Evolutionary conservation across 2,888 invertebrate genomes (phyloP), one percentile per base, ranked within the genome.

Genomic region (Conistra vaccinii): DNA sequence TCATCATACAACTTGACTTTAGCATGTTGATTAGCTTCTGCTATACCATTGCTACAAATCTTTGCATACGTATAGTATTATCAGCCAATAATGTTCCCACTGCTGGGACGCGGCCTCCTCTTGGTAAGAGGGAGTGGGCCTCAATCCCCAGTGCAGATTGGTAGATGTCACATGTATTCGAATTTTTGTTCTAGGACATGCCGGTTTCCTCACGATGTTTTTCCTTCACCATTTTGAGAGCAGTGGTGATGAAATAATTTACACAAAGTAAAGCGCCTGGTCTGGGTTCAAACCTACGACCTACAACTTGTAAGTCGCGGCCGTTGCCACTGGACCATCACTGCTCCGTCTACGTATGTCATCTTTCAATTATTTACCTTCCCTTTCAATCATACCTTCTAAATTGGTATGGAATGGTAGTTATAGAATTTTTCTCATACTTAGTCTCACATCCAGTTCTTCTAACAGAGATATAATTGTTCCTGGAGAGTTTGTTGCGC

Each of bases 1-100:
- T 76, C 71, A 23, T 61, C 45, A 39, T 69, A 14, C 26, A 66
- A 78, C 32, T 42, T 69, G 42, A 45, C 10, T 53, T 42, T 20
- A 69, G 42, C 4, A 26, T 78, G 14, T 69, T 53, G 32, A 42
- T 60, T n/a, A 29, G 5, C 17, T 55, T 17, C 12, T 35, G 6
- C 14, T 42, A 17, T 29, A 9, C 42, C 2, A 29, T 10, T 45
- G 12, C 32, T 39, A 14, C 26, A 39, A 39, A 39, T 26, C 17
- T 26, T 20, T 35, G 12, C 20, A 26, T 42, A 62, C 48, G 42
- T 45, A 14, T 45, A 45, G 42, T 7, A 6, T 48, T 7, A 20
- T 48, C 17, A 6, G 20, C 48, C 17, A 17, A 39, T 39, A 39
- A 39, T 39, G 39, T 39, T 39, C 9, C 39, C 39, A 39, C 9